phyloP scores from a whole-genome alignment of 2,888 invertebrate species.

The Amblyteles armatorius region DNA sequence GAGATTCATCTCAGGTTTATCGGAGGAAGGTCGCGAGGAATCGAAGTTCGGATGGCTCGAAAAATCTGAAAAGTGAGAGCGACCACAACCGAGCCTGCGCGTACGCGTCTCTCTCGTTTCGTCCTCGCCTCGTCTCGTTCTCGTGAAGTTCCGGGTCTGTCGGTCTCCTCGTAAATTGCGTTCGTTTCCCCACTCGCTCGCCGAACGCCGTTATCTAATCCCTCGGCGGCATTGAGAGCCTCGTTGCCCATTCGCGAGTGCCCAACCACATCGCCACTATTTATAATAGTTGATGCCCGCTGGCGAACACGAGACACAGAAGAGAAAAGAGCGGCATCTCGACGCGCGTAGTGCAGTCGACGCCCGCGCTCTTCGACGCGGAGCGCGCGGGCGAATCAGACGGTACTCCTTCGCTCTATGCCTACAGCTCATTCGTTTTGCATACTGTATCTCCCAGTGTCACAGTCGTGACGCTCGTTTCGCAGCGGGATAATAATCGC shows the following conservation, averaged over 20 bases:
- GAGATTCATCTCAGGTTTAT: background rate
- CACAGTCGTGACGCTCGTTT: constrained; percentile 13
- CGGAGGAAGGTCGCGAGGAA: background rate
- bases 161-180: background rate
- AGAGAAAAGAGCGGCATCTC: background rate
- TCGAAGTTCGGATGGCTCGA: background rate
- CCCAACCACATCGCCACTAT: constrained; percentile 48
- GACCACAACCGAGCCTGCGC: background rate
- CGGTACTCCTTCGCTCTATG: background rate
- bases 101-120: constrained; percentile 31
- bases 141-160: constrained; percentile 50
- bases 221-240: background rate
- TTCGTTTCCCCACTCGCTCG: constrained; percentile 13
- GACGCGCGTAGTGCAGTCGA: constrained; percentile 6
- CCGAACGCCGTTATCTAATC: constrained; percentile 27
- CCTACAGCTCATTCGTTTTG: background rate
- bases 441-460: background rate
- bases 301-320: background rate
- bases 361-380: constrained; percentile 6
- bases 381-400: background rate
- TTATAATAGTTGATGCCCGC: constrained; percentile 49
- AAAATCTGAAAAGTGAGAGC: too few species aligned
- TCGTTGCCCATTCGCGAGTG: constrained; percentile 39
- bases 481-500: background rate
- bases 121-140: constrained; percentile 52